Evolutionary conservation across 2,797 vertebrate species (phyloP).

Genomic region (Dromococcyx pavoninus): DNA sequence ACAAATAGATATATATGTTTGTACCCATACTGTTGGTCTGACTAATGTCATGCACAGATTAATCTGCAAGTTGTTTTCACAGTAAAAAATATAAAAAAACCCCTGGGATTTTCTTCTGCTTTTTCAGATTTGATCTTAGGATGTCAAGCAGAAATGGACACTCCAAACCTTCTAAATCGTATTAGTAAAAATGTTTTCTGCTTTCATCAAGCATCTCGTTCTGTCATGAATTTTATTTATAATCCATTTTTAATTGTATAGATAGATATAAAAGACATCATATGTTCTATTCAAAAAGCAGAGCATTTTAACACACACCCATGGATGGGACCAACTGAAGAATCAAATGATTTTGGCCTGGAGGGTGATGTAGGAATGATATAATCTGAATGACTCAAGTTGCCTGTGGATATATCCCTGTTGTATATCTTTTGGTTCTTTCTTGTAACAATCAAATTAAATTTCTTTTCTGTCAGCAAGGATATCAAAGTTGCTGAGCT

Average conservation of each 20-base stretch:
- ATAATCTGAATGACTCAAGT: not conserved
- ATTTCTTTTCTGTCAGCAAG: not conserved
- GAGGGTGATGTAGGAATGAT: not conserved
- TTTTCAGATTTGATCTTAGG: not conserved
- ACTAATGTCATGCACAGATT: not conserved
- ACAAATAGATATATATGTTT: not conserved
- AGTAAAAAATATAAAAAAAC: not conserved
- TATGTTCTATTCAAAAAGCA: not conserved
- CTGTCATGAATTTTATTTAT: not conserved
- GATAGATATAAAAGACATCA: not conserved
- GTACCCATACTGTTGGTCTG: not conserved
- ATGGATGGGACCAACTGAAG: not conserved
- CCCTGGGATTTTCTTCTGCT: not conserved
- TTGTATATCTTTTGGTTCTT: not conserved
- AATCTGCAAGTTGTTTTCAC: not conserved
- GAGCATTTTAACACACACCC: not conserved
- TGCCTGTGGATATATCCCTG: not conserved
- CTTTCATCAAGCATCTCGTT: not conserved
- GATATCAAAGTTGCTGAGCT: not conserved
- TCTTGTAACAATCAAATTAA: not conserved
- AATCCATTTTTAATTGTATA: not conserved
- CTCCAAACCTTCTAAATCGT: fast-evolving
- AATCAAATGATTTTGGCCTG: not conserved
- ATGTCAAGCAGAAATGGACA: not conserved
- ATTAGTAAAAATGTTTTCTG: not conserved